phyloP scores from a whole-genome alignment of 2,888 invertebrate genomes.

The Muschampia plurimacula region DNA sequence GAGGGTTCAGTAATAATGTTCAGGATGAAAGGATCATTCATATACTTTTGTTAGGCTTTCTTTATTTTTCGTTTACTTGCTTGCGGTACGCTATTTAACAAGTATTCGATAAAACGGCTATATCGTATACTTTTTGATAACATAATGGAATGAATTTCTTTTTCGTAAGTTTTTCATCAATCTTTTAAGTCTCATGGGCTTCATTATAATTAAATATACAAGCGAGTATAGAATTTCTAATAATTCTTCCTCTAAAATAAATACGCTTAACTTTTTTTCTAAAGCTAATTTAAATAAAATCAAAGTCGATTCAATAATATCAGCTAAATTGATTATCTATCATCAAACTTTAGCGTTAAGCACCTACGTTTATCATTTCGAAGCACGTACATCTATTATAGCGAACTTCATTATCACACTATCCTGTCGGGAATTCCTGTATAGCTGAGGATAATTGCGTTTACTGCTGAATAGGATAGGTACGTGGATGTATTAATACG shows the following conservation, averaged over 20 bases:
- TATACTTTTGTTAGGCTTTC: neutral
- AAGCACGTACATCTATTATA: slow-evolving; percentile 62
- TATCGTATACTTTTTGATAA: neutral
- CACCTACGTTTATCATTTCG: slow-evolving; percentile 60
- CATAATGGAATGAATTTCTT: neutral
- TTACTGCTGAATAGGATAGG: slow-evolving; percentile 42
- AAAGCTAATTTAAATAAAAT: neutral
- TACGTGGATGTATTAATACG: slow-evolving; percentile 36
- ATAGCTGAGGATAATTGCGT: slow-evolving; percentile 57
- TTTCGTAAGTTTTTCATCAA: neutral
- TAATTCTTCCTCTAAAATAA: neutral
- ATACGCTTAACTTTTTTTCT: too few relatives aligned
- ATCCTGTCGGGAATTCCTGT: slow-evolving; percentile 65
- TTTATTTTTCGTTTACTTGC: neutral
- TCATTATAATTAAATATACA: too few relatives aligned
- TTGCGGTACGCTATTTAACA: neutral
- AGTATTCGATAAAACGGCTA: neutral
- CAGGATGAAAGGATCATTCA: neutral
- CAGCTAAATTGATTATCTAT: neutral
- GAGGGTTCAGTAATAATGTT: neutral
- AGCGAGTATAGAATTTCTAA: too few relatives aligned
- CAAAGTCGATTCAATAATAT: neutral
- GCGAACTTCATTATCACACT: slow-evolving; percentile 65
- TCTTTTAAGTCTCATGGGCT: neutral
- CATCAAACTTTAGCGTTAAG: slow-evolving; percentile 8